Evolutionary conservation across 1,140 invertebrate genomes (phyloP).

Genomic region (Drosophila eugracilis): DNA sequence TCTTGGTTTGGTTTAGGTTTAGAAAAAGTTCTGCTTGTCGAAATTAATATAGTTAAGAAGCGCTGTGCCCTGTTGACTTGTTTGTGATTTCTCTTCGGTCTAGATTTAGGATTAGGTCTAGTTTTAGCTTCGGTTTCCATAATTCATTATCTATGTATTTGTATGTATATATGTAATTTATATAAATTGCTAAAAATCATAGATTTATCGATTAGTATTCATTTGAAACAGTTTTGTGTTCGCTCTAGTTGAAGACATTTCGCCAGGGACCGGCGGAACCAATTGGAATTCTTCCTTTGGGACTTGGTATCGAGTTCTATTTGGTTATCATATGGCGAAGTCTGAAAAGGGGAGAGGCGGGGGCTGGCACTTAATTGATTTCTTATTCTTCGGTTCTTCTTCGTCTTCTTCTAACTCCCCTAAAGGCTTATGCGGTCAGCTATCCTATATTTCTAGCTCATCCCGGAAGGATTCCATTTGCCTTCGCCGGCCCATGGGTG

Average conservation of each 20-base stretch:
- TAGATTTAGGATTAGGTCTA: conserved; percentile 53
- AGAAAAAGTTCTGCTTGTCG: conserved; percentile 74
- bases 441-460: conserved; percentile 25
- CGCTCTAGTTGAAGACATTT: conserved; percentile 66
- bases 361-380: conserved; percentile 73
- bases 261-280: conserved; percentile 14
- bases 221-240: conserved; percentile 56
- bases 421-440: conserved; percentile 17
- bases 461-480: conserved; percentile 43
- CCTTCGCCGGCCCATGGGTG: conserved; percentile 35
- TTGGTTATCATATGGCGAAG: conserved; percentile 25
- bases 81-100: conserved; percentile 53
- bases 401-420: conserved; percentile 19
- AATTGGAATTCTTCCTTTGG: conserved; percentile 30
- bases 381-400: conserved; percentile 9
- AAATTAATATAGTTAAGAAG: conserved; percentile 79
- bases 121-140: conserved; percentile 37
- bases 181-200: conserved; percentile 73
- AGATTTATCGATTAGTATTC: conserved; percentile 61
- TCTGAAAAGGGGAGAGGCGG: conserved; percentile 14
- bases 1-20: conserved; percentile 48
- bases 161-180: conserved; percentile 58
- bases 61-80: conserved; percentile 82
- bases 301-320: conserved; percentile 25
- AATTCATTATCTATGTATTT: conserved; percentile 56